Conservation (phyloP, 2,888 invertebrate species). For the Cephus spinipes region DNA sequence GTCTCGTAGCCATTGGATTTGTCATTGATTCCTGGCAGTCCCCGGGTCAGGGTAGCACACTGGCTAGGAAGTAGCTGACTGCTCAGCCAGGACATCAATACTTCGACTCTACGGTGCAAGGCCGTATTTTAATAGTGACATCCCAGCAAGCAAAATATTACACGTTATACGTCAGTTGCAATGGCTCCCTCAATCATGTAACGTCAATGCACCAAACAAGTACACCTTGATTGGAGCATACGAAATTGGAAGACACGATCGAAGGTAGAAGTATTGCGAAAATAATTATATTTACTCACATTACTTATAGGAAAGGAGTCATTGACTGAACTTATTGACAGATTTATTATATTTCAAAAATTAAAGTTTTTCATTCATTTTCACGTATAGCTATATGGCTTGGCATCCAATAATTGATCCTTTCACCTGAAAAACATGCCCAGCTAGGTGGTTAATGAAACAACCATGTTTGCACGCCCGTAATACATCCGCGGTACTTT, state of each 20-base stretch:
- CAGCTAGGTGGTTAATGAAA: neutral
- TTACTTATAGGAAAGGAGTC: neutral
- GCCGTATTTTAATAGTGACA: neutral
- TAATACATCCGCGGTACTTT: neutral
- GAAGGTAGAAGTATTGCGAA: neutral
- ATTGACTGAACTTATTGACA: neutral
- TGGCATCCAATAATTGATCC: neutral
- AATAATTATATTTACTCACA: no score
- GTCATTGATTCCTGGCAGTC: constrained; percentile 58
- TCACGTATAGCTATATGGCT: neutral
- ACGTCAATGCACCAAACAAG: neutral
- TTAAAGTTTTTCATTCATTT: neutral
- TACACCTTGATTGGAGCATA: neutral
- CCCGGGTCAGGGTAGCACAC: constrained; percentile 50
- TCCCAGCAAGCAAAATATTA: no score
- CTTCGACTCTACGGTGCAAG: constrained; percentile 31
- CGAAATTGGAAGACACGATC: neutral
- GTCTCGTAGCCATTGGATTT: constrained; percentile 44
- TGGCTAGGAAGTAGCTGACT: constrained; percentile 52
- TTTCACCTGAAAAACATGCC: neutral
- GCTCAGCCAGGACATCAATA: constrained; percentile 55
- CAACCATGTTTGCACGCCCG: neutral
- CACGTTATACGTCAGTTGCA: no score
- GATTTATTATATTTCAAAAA: neutral
- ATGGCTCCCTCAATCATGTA: no score